Evolutionary conservation across 2,797 vertebrate genomes (phyloP).

Genomic region (Pachyuromys duprasi): DNA sequence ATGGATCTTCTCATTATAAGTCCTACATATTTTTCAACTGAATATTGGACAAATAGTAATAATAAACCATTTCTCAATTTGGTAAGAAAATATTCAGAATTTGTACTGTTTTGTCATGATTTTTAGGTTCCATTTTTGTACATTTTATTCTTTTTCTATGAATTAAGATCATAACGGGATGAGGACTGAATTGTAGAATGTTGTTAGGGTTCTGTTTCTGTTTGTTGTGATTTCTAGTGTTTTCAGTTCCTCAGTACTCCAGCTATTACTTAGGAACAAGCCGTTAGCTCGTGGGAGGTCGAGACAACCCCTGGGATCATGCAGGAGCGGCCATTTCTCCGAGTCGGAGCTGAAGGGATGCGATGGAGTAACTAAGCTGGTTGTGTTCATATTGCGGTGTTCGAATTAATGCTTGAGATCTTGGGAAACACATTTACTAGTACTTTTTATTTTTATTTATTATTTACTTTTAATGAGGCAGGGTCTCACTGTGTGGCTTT

Average conservation of each 20-base stretch:
- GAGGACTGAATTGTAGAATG: conserved; percentile 21
- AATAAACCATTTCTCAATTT: conserved; percentile 49
- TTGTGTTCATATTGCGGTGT: conserved; percentile 44
- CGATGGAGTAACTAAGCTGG: conserved; percentile 1
- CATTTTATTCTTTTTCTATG: conserved; percentile 14
- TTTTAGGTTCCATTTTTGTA: neutral
- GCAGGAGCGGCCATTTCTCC: neutral
- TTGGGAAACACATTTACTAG: neutral
- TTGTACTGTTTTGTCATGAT: conserved; percentile 44
- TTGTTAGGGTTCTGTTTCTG: conserved; percentile 32
- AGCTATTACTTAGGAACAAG: conserved; percentile 34
- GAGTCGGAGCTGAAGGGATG: conserved; percentile 27
- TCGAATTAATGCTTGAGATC: conserved; percentile 40
- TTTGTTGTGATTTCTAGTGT: conserved; percentile 11
- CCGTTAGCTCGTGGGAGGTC: conserved; percentile 15
- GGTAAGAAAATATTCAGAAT: conserved; percentile 44
- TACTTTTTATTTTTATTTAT: neutral
- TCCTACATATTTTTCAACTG: conserved; percentile 7
- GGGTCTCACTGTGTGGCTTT: neutral
- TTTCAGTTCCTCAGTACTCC: conserved; percentile 9
- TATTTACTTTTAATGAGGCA: neutral
- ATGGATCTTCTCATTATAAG: conserved; percentile 50
- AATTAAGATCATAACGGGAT: conserved; percentile 1
- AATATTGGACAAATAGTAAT: conserved; percentile 59
- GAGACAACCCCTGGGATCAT: neutral